phyloP scores from a whole-genome alignment of 1,140 invertebrate genomes.

The Grapholita molesta region DNA sequence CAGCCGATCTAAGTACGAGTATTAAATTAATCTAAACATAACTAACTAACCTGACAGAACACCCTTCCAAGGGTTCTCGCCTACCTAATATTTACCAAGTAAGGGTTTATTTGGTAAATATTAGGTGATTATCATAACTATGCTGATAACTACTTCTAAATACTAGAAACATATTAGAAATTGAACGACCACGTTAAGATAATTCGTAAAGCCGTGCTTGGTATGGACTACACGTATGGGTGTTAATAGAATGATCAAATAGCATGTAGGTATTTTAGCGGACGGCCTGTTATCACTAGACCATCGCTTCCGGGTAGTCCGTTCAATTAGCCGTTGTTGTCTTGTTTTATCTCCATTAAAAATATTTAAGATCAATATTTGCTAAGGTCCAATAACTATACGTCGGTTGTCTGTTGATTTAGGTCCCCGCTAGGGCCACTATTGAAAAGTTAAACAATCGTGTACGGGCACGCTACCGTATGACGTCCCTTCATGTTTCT shows the following conservation, averaged over 20 bases:
- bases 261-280: slow-evolving; percentile 50
- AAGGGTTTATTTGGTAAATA: too few relatives aligned
- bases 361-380: slow-evolving; percentile 66
- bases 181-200: too few relatives aligned
- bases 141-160: too few relatives aligned
- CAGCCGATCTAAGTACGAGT: neutral
- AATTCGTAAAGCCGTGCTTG: neutral
- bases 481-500: neutral
- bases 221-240: slow-evolving; percentile 16
- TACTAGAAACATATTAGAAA: too few relatives aligned
- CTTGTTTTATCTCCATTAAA: slow-evolving; percentile 43
- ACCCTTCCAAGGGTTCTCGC: too few relatives aligned
- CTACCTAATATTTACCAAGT: too few relatives aligned
- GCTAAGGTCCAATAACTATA: slow-evolving; percentile 40
- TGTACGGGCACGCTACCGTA: neutral
- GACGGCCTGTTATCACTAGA: slow-evolving; percentile 44
- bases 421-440: neutral
- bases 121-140: too few relatives aligned
- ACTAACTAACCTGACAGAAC: neutral
- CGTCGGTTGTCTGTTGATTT: slow-evolving; percentile 37
- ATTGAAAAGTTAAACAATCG: slow-evolving; percentile 8
- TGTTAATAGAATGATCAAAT: slow-evolving; percentile 55
- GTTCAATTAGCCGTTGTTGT: slow-evolving; percentile 55
- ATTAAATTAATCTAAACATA: neutral
- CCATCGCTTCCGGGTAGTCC: slow-evolving; percentile 35